Evolutionary conservation across 2,797 vertebrate species (phyloP), one percentile per base, ranked within the genome.

Genomic region (Trichosurus vulpecula): DNA sequence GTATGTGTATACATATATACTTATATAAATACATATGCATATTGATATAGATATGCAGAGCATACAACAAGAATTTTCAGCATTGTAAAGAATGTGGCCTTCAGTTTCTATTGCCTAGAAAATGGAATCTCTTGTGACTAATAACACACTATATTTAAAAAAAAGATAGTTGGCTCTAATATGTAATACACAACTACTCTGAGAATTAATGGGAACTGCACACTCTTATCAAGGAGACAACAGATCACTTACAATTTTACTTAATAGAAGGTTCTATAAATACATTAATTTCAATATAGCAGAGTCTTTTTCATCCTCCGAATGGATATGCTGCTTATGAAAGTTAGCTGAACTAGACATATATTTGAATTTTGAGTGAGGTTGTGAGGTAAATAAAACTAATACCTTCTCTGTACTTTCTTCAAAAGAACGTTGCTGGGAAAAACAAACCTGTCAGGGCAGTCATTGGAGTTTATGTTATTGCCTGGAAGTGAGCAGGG

Each of bases 201-300:
- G 25, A 90, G 96, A 97, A 95, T 58, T 14, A 95, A 54, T 58
- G 13, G 13, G 0, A 95, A 92, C 61, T 95, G 95, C 97, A 92
- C 19, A 92, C 55, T 52, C 14, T 87, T 90, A 53, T 91, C 29
- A 35, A 96, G 93, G 95, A 14, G 29, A 93, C 41, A 93, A n/a
- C 10, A 90, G 52, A 91, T 96, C 89, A 6, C 54, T 94, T 92
- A 51, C 52, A 94, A 74, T 11, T 6, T 41, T 89, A 94, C 25
- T 93, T 56, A 89, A 55, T 91, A 3, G 2, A 91, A n/a, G 74
- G 92, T 91, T 94, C 41, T 91, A 35, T 61, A 95, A 92, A 74
- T 16, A 51, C 74, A 90, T 92, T 92, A 91, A 93, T 92, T 92
- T 93, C 66, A 94, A 19, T 31, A 87, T 27, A 27, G 52, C 12